Evolutionary conservation across 2,113 vertebrate genomes (phyloP).

Genomic region (Cephalopholis sonnerati): DNA sequence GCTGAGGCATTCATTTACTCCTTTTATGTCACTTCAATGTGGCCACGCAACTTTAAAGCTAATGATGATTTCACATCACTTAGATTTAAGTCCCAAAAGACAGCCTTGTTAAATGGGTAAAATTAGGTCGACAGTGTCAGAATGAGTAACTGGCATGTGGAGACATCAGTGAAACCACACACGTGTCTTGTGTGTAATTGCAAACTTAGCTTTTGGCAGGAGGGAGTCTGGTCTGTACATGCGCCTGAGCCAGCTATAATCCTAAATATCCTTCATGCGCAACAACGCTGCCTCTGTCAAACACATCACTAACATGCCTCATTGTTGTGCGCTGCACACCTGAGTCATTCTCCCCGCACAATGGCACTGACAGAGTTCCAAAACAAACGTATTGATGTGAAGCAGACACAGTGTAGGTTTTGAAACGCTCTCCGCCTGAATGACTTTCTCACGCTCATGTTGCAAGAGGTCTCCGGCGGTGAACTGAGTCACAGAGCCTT

Average conservation of each 20-base stretch:
- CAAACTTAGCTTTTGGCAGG: slow-evolving; percentile 51
- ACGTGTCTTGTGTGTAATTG: slow-evolving; percentile 43
- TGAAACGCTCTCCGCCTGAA: slow-evolving; percentile 85
- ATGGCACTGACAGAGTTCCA: slow-evolving; percentile 72
- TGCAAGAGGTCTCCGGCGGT: slow-evolving; percentile 82
- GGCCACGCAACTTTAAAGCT: no score
- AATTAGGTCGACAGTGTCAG: neutral
- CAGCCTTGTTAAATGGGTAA: neutral
- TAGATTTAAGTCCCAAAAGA: neutral
- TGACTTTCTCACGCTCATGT: slow-evolving; percentile 97
- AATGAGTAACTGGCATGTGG: slow-evolving; percentile 21
- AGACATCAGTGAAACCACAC: slow-evolving; percentile 42
- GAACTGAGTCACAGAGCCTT: slow-evolving; percentile 84
- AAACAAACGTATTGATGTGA: slow-evolving; percentile 80
- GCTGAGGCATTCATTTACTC: neutral
- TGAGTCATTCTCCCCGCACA: slow-evolving; percentile 68
- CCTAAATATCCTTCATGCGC: slow-evolving; percentile 43
- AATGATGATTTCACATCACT: neutral
- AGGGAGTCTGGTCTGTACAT: slow-evolving; percentile 47
- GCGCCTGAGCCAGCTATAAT: slow-evolving; percentile 34
- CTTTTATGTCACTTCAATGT: neutral
- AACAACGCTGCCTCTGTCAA: slow-evolving; percentile 65
- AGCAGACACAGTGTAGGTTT: slow-evolving; percentile 72
- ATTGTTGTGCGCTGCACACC: slow-evolving; percentile 71
- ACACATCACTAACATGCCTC: slow-evolving; percentile 54